Evolutionary conservation across 2,888 invertebrate genomes (phyloP), one percentile per base, ranked within the genome.

Genomic region (Trachelus stipa): DNA sequence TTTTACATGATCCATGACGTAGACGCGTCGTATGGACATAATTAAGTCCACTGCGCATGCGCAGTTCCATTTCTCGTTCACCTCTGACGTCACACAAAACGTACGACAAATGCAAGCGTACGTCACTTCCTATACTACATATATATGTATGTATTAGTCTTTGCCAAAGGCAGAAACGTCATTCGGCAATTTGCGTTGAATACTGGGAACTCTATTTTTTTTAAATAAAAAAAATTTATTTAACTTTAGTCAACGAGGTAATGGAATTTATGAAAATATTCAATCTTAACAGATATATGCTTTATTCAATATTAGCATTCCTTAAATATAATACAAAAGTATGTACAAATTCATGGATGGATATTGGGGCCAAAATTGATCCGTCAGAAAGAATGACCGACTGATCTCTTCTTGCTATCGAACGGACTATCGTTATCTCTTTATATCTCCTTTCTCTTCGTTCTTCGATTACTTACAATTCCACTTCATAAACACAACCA

Each of bases 301-400:
- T 74, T 74, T 74, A 74, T 74, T 74, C 37, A 9, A 23, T 33
- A 34, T 56, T 73, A 74, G 71, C 12, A 71, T 35, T 35, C 35
- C 74, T 74, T 74, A 74, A 34, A 35, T 33, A 33, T 74, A 35
- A 74, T 74, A 74, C 74, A 74, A 74, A 74, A 74, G 74, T 74
- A 74, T 74, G 74, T 74, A 74, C 74, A 74, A 74, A 74, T 74
- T 74, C 34, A 23, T 34, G 74, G n/a, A 74, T 34, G 74, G 34
- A 74, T 71, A 34, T 71, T 71, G 15, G 56, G 34, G 23, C 71
- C 71, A 71, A 71, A 71, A 34, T 71, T 23, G 31, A 71, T 30
- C 71, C 23, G 34, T 71, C 31, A 56, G 9, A 23, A 56, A 9
- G 23, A 56, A 40, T 1, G 40, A 40, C 1, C 23, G 56, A 56